Base-by-base conservation (phyloP, 2,797 vertebrate genomes). In the Limnodromus scolopaceus region DNA sequence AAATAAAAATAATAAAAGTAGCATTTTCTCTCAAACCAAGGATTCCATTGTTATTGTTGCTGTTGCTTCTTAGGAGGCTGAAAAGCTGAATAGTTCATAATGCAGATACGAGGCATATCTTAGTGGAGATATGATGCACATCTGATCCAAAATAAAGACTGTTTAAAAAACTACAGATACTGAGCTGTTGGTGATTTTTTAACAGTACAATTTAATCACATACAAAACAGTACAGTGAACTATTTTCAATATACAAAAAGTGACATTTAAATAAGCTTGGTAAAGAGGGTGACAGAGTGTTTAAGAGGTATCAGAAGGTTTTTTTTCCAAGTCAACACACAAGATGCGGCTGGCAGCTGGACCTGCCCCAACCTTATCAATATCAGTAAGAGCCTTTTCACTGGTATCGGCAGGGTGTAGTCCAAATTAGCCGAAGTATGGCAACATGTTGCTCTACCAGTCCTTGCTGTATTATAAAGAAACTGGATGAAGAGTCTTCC, bases 181-280 rank as follows among this genome's bases (percentile, higher is more conserved):
- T 48, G 65, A 92, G 68, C 30, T 96, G 27, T 17, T 41, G 53
- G 64, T 55, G 28, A 65, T 74, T 81, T 89, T 63, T 17, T 46
- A 93, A 60, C 1, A 7, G 38, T 28, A 68, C 49, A 58, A 82
- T 87, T 95, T 95, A 93, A 96, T 96, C n/a, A 53, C 38, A 70
- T 53, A 79, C 10, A 57, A 38, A 93, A 49, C 24, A 74, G 24
- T 87, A 93, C 83, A 96, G 66, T 14, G 11, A 75, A 53, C 34
- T 66, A 34, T 77, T 69, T 77, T 27, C 64, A 49, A 68, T 51
- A 76, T 10, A 85, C 71, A 89, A 77, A 82, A 90, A 13, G 10
- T 49, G 39, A 18, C 51, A 64, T 68, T 76, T 63, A 27, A 91
- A 63, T 57, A 77, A 70, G 30, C 32, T 64, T 70, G 58, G 10